A percentile compares a stretch with the other conserved stretches of the same genome.
Evolutionary conservation across 2,888 invertebrate genomes (phyloP).

Genomic region (Gibbula magus): DNA sequence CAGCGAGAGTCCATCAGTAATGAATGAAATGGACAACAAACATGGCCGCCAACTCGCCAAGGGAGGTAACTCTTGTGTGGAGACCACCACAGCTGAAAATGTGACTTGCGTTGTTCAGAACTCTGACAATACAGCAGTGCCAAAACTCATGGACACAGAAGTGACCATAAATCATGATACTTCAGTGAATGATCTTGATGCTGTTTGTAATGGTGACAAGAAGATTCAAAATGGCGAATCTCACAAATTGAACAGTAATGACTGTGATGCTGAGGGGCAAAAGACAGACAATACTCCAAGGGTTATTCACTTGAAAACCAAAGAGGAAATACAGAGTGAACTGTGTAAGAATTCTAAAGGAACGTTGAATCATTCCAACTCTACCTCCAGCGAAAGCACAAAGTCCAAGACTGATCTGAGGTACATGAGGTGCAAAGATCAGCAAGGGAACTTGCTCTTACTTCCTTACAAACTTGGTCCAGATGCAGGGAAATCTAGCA

Average conservation of each 20-base stretch:
- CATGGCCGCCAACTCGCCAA: neutral
- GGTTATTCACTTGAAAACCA: neutral
- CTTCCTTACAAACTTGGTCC: constrained; percentile 46
- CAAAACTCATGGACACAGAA: no score
- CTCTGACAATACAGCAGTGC: no score
- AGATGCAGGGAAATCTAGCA: no score
- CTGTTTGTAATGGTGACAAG: neutral
- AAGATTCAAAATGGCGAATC: neutral
- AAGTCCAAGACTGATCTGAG: constrained; percentile 33
- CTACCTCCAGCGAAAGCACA: neutral
- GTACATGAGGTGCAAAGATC: constrained; percentile 58
- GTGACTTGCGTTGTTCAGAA: neutral
- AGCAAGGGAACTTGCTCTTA: constrained; percentile 62
- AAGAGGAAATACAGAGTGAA: neutral
- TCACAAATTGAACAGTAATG: neutral
- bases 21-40: neutral
- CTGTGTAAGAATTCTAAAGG: neutral
- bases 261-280: no score
- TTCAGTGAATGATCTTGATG: no score
- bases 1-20: neutral
- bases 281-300: neutral
- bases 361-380: neutral
- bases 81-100: neutral
- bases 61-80: neutral
- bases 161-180: no score